A percentile compares a stretch with the other conserved stretches of the same genome.
phyloP scores from a whole-genome alignment of 2,888 invertebrate species.

The Conus canariensis region DNA sequence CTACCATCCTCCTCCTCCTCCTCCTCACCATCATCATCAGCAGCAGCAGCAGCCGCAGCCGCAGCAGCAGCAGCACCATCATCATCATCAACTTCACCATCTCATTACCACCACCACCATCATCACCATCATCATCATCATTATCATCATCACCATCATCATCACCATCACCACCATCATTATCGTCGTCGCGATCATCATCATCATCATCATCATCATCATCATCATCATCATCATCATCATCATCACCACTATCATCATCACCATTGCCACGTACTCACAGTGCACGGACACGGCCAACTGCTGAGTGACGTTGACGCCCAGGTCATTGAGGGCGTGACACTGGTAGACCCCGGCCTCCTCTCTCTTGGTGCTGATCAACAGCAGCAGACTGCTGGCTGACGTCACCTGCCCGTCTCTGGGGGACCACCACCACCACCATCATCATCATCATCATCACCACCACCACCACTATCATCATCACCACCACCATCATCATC shows the following conservation, averaged over 20 bases:
- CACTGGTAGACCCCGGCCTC: conserved; percentile 21
- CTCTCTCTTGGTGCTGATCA: too few relatives aligned
- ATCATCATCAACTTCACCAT: not conserved
- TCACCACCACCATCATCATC: too few relatives aligned
- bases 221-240: too few relatives aligned
- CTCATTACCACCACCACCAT: not conserved
- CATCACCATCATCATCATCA: not conserved
- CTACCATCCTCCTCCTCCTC: not conserved
- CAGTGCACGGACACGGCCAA: conserved; percentile 34
- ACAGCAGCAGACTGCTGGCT: not conserved
- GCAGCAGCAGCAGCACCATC: not conserved
- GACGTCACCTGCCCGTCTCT: conserved; percentile 27
- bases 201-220: too few relatives aligned
- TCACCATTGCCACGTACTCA: conserved; percentile 7
- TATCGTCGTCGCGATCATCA: too few relatives aligned
- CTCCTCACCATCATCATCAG: too few relatives aligned
- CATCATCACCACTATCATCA: too few relatives aligned
- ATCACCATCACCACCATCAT: conserved; percentile 5
- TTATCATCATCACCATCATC: conserved; percentile 9
- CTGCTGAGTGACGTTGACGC: conserved; percentile 38
- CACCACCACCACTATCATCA: too few relatives aligned
- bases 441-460: not conserved
- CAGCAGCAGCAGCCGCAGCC: too few relatives aligned
- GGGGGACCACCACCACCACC: not conserved
- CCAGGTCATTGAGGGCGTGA: conserved; percentile 38